phyloP scores from a whole-genome alignment of 1,140 invertebrate genomes.

The Anoplophora glabripennis region DNA sequence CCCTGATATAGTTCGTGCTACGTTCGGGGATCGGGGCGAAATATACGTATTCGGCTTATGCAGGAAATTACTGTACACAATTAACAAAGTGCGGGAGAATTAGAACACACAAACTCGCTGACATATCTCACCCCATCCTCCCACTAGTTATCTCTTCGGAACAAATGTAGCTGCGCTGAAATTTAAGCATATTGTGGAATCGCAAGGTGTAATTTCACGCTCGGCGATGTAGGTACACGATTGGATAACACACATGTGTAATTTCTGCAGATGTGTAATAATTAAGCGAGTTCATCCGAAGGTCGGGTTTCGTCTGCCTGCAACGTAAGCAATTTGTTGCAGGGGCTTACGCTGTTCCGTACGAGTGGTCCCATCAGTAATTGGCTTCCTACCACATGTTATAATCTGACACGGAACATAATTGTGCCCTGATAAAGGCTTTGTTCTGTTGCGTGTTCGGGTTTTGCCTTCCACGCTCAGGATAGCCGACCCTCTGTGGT shows the following conservation, averaged over 20 bases:
- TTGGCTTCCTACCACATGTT: conserved; percentile 46
- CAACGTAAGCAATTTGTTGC: conserved; percentile 27
- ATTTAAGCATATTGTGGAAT: conserved; percentile 4
- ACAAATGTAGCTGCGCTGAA: not conserved
- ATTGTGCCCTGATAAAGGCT: conserved; percentile 44
- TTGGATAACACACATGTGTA: conserved; percentile 13
- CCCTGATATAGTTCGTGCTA: too few relatives aligned
- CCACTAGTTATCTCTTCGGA: too few relatives aligned
- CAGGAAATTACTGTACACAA: too few relatives aligned
- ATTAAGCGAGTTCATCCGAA: conserved; percentile 4
- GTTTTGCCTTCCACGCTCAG: too few relatives aligned
- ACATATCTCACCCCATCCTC: too few relatives aligned
- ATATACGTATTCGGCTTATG: too few relatives aligned
- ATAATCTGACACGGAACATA: conserved; percentile 46
- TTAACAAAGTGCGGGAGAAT: too few relatives aligned
- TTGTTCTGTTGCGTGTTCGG: conserved; percentile 37
- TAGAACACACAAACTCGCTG: too few relatives aligned
- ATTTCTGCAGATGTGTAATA: conserved; percentile 11
- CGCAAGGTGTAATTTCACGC: conserved; percentile 10
- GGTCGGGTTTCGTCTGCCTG: conserved; percentile 5
- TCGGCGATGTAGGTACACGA: conserved; percentile 5
- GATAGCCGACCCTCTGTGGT: too few relatives aligned
- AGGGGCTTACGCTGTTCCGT: conserved; percentile 39
- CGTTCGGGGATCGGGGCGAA: too few relatives aligned
- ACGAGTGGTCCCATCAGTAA: conserved; percentile 41